These are phyloP conservation scores for Pitangus sulphuratus DNA, from an alignment of 2,797 vertebrate species.

Conservation along the genomic window DNA sequence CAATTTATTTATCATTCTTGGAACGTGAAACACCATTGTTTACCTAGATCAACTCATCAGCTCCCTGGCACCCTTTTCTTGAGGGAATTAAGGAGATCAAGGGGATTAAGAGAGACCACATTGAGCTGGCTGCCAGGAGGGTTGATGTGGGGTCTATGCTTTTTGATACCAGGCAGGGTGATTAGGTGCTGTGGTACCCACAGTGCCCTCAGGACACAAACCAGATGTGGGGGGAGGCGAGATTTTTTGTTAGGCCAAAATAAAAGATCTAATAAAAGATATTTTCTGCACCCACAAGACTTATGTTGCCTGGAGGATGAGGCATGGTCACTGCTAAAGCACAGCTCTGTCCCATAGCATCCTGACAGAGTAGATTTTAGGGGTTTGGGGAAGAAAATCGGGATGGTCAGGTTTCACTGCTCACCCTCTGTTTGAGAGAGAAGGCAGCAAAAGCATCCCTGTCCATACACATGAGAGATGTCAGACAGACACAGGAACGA, in stretches of 20 bases:
- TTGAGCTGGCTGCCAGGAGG: not conserved
- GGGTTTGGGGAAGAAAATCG: not conserved
- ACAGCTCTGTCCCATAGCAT: not conserved
- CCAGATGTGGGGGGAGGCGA: not conserved
- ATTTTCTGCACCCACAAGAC: not conserved
- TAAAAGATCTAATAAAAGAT: not conserved
- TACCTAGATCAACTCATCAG: conserved; percentile 16
- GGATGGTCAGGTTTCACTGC: not conserved
- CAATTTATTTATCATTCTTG: conserved; percentile 47
- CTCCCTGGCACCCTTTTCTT: conserved; percentile 5
- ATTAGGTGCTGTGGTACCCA: not conserved
- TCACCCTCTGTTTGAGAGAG: not conserved
- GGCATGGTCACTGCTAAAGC: not conserved
- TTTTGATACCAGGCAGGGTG: not conserved
- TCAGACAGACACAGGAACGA: accelerated
- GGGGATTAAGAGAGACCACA: not conserved
- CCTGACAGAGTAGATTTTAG: not conserved
- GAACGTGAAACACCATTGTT: not conserved
- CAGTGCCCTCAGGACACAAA: not conserved
- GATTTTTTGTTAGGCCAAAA: not conserved
- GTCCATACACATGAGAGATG: not conserved
- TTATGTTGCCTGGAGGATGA: not conserved
- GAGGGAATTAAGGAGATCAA: conserved; percentile 22
- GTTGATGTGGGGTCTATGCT: not conserved
- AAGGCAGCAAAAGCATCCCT: not conserved